These are phyloP conservation scores for Andrena fulva DNA, from an alignment of 2,888 invertebrate genomes.

Conservation along the genomic window DNA sequence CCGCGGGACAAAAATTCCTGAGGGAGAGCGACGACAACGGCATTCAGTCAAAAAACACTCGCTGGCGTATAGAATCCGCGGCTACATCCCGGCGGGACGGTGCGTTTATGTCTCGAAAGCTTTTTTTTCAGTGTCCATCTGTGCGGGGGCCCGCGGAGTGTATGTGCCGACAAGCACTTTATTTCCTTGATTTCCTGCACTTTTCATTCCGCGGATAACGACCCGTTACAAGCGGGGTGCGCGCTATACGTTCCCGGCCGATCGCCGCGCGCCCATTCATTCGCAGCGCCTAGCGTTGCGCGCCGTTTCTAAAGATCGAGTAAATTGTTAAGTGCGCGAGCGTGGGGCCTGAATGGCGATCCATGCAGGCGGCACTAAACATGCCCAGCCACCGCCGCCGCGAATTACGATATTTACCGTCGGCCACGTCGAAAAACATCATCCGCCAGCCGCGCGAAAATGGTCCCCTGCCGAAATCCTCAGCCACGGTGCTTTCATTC, in stretches of 20 bases:
- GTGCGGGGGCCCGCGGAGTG: constrained; percentile 6
- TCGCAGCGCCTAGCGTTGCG: constrained; percentile 4
- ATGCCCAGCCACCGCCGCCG: constrained; percentile 12
- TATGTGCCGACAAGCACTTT: constrained; percentile 66
- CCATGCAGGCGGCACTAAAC: constrained; percentile 14
- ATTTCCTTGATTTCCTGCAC: constrained; percentile 68
- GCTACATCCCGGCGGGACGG: constrained; percentile 66
- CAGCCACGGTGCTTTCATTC: background rate
- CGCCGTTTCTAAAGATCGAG: constrained; percentile 50
- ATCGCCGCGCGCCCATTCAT: constrained; percentile 45
- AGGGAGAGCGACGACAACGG: constrained; percentile 51
- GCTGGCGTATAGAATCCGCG: constrained; percentile 37
- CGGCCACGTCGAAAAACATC: background rate
- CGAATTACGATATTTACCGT: constrained; percentile 52
- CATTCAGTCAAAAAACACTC: constrained; percentile 50
- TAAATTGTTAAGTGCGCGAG: constrained; percentile 56
- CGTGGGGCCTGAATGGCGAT: constrained; percentile 33
- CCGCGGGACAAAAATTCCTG: constrained; percentile 59
- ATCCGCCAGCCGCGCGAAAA: constrained; percentile 27
- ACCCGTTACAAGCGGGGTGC: constrained; percentile 27
- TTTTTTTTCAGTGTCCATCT: constrained; percentile 54
- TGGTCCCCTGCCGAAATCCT: constrained; percentile 20
- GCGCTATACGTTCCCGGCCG: constrained; percentile 20
- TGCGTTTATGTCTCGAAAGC: constrained; percentile 66
- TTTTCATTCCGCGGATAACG: constrained; percentile 60